Conservation (phyloP, 1,140 invertebrate species). For the Drosophila bifasciata region DNA sequence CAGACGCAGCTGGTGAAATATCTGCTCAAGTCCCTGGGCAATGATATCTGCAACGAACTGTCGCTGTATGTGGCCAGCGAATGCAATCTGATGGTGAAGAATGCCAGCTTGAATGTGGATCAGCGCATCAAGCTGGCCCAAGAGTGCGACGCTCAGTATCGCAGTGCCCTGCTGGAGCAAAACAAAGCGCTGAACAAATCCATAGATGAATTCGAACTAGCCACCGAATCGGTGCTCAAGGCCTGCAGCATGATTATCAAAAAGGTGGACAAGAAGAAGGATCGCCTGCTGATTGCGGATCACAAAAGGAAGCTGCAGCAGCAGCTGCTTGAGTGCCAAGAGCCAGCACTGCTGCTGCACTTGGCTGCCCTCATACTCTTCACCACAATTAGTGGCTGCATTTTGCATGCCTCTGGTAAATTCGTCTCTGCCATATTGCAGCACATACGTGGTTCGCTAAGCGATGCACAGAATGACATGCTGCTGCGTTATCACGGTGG, state of each 20-base stretch:
- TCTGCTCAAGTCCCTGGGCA: conserved; percentile 92
- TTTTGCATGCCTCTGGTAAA: conserved; percentile 95
- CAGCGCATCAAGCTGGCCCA: conserved; percentile 88
- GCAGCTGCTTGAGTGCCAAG: conserved; percentile 89
- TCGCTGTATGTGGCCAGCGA: conserved; percentile 89
- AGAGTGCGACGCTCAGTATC: conserved; percentile 87
- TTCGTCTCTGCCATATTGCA: conserved; percentile 92
- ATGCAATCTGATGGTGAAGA: conserved; percentile 86
- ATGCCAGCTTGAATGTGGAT: conserved; percentile 87
- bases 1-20: conserved; percentile 91
- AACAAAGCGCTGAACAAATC: conserved; percentile 87
- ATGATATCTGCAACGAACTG: conserved; percentile 93
- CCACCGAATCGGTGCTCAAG: conserved; percentile 89
- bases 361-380: conserved; percentile 92
- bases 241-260: conserved; percentile 93
- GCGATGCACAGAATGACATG: conserved; percentile 86
- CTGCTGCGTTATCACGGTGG: conserved; percentile 92
- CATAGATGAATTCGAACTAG: conserved; percentile 91
- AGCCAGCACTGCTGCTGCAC: conserved; percentile 94
- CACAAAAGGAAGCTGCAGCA: conserved; percentile 93
- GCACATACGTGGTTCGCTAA: conserved; percentile 89
- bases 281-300: conserved; percentile 90
- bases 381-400: conserved; percentile 90
- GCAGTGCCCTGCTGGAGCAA: conserved; percentile 86
- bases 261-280: conserved; percentile 95